A percentile compares a stretch with the other conserved stretches of the same genome.
Evolutionary conservation across 2,888 invertebrate genomes (phyloP).

Genomic region (Dryadula phaetusa): DNA sequence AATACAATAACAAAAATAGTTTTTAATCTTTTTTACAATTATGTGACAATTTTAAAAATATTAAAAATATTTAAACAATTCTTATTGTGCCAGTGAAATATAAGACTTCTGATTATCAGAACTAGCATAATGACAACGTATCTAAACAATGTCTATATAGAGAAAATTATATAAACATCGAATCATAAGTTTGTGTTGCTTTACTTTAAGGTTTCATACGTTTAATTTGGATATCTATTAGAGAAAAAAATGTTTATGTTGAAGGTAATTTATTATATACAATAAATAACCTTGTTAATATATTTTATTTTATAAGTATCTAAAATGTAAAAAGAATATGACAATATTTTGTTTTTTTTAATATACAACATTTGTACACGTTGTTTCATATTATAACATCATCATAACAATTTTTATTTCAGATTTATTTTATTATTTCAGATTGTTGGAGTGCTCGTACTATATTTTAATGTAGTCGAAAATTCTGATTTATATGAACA

Average conservation of each 20-base stretch:
- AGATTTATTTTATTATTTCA: not conserved
- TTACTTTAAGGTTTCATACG: not conserved
- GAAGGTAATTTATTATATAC: constrained; percentile 1
- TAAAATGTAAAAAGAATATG: too few relatives aligned
- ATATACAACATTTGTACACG: too few relatives aligned
- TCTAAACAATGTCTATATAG: constrained; percentile 1
- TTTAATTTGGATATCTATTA: not conserved
- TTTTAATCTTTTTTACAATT: too few relatives aligned
- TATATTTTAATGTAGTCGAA: constrained; percentile 12
- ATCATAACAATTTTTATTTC: too few relatives aligned
- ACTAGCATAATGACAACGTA: not conserved
- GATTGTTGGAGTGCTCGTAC: constrained; percentile 30
- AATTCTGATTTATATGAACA: constrained; percentile 5
- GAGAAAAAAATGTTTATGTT: constrained; percentile 11
- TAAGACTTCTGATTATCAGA: not conserved
- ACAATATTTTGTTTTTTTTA: too few relatives aligned
- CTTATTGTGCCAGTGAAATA: constrained; percentile 3
- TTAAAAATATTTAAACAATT: not conserved
- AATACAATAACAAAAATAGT: too few relatives aligned
- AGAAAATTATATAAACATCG: constrained; percentile 2
- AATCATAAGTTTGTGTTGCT: not conserved
- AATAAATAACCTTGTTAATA: too few relatives aligned
- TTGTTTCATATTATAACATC: too few relatives aligned
- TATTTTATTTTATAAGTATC: too few relatives aligned
- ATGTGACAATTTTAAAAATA: too few relatives aligned